A percentile compares a stretch with the other conserved stretches of the same genome.
These are phyloP conservation scores for Gorsachius goisagi DNA, from an alignment of 2,113 vertebrate species.

Conservation along the genomic window DNA sequence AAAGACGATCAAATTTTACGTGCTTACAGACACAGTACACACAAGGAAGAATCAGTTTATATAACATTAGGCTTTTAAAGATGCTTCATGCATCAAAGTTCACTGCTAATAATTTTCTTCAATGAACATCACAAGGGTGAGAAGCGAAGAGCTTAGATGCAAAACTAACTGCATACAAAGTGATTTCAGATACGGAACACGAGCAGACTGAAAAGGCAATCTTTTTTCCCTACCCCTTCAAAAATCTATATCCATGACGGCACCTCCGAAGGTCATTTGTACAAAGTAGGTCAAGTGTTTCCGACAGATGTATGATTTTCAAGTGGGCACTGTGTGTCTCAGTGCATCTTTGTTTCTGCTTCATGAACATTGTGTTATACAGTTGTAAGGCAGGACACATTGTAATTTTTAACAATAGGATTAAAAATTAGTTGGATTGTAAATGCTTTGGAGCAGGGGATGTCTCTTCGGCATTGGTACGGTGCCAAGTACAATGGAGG, in stretches of 20 bases:
- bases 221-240: background rate
- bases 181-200: background rate
- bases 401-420: slow-evolving; percentile 42
- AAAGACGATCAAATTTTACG: background rate
- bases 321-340: background rate
- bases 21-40: background rate
- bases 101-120: background rate
- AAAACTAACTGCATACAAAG: background rate
- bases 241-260: background rate
- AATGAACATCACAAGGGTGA: background rate
- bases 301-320: background rate
- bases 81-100: background rate
- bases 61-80: background rate
- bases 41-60: background rate
- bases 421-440: background rate
- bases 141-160: background rate
- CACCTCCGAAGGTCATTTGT: background rate
- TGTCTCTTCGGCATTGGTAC: background rate
- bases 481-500: background rate
- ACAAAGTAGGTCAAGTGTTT: background rate
- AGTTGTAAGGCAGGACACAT: background rate
- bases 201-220: background rate
- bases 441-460: slow-evolving; percentile 9
- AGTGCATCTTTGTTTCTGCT: background rate
- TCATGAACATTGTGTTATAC: background rate